Conservation (phyloP, 2,888 invertebrate genomes). For the Julus scanicus region DNA sequence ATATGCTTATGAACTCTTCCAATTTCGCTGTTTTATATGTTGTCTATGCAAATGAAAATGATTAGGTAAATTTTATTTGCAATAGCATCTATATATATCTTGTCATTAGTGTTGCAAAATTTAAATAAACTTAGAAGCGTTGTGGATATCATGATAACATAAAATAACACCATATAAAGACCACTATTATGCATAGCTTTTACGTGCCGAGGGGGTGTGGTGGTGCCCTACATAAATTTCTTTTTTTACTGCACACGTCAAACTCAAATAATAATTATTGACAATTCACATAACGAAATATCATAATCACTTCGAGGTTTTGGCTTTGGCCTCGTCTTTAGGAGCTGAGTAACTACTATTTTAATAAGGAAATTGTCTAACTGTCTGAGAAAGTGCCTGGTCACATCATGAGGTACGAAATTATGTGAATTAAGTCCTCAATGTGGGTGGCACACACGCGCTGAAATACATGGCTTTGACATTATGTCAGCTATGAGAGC, state of each 20-base stretch:
- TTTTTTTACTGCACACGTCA: background rate
- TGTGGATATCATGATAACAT: background rate
- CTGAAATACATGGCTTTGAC: background rate
- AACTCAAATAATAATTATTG: background rate
- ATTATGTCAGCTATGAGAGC: background rate
- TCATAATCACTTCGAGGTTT: background rate
- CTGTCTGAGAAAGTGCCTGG: background rate
- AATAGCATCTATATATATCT: background rate
- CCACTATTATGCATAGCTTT: too few species aligned
- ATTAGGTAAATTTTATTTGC: background rate
- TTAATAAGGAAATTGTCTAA: background rate
- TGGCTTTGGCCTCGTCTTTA: slow-evolving; percentile 21
- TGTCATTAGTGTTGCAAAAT: background rate
- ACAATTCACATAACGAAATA: background rate
- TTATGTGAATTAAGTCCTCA: background rate
- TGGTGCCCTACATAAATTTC: background rate
- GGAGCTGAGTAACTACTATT: background rate
- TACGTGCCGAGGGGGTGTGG: background rate
- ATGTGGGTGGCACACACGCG: slow-evolving; percentile 2
- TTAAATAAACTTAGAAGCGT: background rate
- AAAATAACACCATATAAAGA: background rate
- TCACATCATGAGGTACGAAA: background rate
- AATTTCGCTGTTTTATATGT: background rate
- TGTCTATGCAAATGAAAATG: background rate
- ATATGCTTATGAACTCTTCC: background rate